These are phyloP conservation scores for Cryptoleucopteryx plumbea DNA, from an alignment of 2,113 vertebrate genomes.

Conservation along the genomic window DNA sequence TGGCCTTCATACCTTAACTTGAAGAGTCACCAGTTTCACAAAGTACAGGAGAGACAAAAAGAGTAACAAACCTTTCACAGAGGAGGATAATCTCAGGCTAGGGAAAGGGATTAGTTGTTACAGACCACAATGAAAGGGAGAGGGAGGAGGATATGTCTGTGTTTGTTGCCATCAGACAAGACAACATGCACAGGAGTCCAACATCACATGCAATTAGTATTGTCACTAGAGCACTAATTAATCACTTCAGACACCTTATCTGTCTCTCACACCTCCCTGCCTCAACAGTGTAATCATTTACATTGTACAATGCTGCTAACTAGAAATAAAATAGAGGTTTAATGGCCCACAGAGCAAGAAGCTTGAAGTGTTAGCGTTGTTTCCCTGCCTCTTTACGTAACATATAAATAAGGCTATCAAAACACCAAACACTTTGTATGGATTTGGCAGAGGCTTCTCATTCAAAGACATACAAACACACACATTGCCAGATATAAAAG, in stretches of 20 bases:
- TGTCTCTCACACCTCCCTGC: constrained; percentile 5
- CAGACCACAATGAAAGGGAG: neutral
- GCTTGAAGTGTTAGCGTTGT: neutral
- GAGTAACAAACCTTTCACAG: neutral
- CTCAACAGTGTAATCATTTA: neutral
- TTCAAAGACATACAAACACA: neutral
- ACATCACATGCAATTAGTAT: constrained; percentile 10
- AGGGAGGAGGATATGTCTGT: neutral
- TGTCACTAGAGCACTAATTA: neutral
- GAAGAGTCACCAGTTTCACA: neutral
- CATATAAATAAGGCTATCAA: neutral
- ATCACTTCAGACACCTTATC: constrained; percentile 42
- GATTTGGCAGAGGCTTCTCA: neutral
- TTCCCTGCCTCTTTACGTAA: neutral
- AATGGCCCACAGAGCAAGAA: neutral
- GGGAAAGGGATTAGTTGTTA: neutral
- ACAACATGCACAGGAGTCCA: neutral
- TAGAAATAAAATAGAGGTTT: neutral
- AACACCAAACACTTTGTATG: neutral
- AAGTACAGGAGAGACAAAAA: accelerated
- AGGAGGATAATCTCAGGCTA: neutral
- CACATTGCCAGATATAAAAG: neutral
- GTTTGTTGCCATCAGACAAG: neutral
- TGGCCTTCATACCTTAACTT: neutral
- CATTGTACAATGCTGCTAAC: neutral